phyloP scores from a whole-genome alignment of 2,113 vertebrate species.

The Scophthalmus maximus region DNA sequence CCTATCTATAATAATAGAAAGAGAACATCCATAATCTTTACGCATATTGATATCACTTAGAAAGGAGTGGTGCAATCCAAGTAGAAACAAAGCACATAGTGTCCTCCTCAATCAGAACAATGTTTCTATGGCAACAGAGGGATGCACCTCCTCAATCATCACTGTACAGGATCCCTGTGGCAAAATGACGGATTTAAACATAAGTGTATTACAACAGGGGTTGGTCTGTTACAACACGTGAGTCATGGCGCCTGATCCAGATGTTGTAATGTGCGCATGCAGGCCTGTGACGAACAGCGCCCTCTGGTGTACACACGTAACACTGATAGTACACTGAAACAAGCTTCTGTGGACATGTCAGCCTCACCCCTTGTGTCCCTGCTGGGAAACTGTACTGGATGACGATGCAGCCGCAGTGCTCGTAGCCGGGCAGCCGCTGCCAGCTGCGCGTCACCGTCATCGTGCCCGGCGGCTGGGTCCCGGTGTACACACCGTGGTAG shows the following conservation, averaged over 20 bases:
- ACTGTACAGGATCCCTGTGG: too few species aligned
- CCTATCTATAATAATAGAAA: too few species aligned
- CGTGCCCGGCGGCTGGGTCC: constrained; percentile 56
- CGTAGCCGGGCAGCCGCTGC: constrained; percentile 53
- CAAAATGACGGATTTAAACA: too few species aligned
- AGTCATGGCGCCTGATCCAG: too few species aligned
- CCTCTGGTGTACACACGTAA: constrained; percentile 18
- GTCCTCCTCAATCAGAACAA: neutral
- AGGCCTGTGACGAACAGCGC: neutral
- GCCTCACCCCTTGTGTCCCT: constrained; percentile 66
- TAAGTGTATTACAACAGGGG: too few species aligned
- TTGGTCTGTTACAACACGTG: too few species aligned
- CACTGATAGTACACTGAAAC: neutral
- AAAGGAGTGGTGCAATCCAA: neutral
- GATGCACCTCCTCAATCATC: neutral
- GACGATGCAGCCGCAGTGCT: constrained; percentile 36
- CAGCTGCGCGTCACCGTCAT: constrained; percentile 54
- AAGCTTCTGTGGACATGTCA: too few species aligned
- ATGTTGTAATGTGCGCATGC: neutral
- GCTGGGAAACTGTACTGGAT: constrained; percentile 57
- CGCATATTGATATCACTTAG: neutral
- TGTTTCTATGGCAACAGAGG: constrained; percentile 27
- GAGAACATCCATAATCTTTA: neutral
- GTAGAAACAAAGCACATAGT: neutral
- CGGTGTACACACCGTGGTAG: constrained; percentile 57